These are phyloP conservation scores for Megalops cyprinoides DNA, from an alignment of 2,797 vertebrate genomes.

Conservation along the genomic window DNA sequence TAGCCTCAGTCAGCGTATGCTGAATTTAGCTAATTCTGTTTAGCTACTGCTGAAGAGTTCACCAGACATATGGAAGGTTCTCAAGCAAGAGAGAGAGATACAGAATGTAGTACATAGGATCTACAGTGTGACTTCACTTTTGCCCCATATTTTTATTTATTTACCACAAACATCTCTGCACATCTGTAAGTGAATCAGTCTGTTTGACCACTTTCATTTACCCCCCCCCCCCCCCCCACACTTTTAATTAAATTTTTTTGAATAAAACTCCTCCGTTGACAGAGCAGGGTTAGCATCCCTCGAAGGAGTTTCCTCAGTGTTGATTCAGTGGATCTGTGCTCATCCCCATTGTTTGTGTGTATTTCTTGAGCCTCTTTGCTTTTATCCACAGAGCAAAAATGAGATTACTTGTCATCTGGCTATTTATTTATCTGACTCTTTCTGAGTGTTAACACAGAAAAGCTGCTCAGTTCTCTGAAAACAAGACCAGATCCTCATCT, in stretches of 20 bases:
- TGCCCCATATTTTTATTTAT: no score
- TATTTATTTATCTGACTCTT: conserved; percentile 15
- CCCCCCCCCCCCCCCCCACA: not conserved
- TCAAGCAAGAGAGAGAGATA: no score
- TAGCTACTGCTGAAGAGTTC: no score
- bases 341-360: not conserved
- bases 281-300: not conserved
- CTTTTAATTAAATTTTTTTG: not conserved
- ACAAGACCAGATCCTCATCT: not conserved
- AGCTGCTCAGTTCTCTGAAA: not conserved
- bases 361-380: conserved; percentile 8
- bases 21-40: not conserved
- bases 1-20: not conserved
- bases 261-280: not conserved
- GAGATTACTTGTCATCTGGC: conserved; percentile 17
- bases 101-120: no score
- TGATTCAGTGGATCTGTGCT: not conserved
- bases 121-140: no score
- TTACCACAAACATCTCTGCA: no score
- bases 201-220: not conserved
- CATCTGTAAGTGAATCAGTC: not conserved
- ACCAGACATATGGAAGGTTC: no score
- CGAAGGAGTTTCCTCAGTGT: not conserved
- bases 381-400: conserved; percentile 11
- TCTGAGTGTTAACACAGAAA: not conserved